A percentile compares a stretch with the other conserved stretches of the same genome.
These are phyloP conservation scores for Carcharodon carcharias DNA, from an alignment of 2,797 vertebrate species.

Conservation along the genomic window DNA sequence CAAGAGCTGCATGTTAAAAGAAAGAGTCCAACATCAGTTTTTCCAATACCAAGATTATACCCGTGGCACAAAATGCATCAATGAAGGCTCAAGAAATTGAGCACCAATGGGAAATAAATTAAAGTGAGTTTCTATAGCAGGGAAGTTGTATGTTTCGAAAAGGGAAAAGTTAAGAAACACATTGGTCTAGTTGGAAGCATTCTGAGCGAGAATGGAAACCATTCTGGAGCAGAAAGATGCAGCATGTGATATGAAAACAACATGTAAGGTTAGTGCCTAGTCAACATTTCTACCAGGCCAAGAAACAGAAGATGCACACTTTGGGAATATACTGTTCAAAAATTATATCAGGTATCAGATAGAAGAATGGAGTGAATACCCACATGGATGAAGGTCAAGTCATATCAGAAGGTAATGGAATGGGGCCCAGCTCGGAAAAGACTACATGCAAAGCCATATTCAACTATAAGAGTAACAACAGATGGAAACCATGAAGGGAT, in stretches of 20 bases:
- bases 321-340: not conserved
- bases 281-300: not conserved
- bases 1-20: not conserved
- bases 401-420: not conserved
- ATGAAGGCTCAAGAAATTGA: not conserved
- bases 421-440: not conserved
- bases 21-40: not conserved
- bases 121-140: not conserved
- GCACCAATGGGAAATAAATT: not conserved
- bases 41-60: not conserved
- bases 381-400: not conserved
- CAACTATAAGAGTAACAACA: not conserved
- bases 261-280: not conserved
- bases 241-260: not conserved
- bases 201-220: not conserved
- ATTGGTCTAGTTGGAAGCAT: not conserved
- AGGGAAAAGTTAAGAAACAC: not conserved
- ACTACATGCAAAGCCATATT: not conserved
- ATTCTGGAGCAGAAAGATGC: not conserved
- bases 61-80: not conserved
- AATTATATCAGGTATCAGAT: not conserved
- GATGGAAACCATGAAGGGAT: not conserved
- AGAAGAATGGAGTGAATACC: not conserved
- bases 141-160: not conserved
- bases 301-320: not conserved